Evolutionary conservation across 1,140 invertebrate genomes (phyloP).

Genomic region (Protaetia brevitarsis): DNA sequence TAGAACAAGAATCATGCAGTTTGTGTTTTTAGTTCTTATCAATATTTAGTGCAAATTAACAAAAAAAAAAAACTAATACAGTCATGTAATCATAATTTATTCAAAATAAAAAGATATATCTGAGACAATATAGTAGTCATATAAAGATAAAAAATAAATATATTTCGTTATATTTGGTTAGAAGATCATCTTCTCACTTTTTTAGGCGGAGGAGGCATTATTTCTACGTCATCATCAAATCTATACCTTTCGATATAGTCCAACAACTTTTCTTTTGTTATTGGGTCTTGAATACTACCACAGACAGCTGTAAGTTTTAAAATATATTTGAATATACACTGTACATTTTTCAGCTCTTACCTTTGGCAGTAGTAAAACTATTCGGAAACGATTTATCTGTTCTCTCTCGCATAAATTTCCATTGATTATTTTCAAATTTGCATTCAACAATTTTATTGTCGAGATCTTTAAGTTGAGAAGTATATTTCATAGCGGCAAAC

Average conservation of each 20-base stretch:
- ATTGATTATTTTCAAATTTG: conserved; percentile 69
- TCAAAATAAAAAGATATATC: conserved; percentile 14
- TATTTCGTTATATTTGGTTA: neutral
- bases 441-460: conserved; percentile 98
- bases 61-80: too few relatives aligned
- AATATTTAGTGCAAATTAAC: too few relatives aligned
- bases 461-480: conserved; percentile 72
- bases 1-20: too few relatives aligned
- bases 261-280: conserved; percentile 77
- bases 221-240: conserved; percentile 60
- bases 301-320: conserved; percentile 59
- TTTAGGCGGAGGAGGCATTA: conserved; percentile 62
- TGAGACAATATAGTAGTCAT: neutral
- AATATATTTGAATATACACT: neutral
- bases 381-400: conserved; percentile 98
- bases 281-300: conserved; percentile 70
- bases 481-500: conserved; percentile 73
- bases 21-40: too few relatives aligned
- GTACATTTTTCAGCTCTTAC: conserved; percentile 51
- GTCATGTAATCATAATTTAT: too few relatives aligned
- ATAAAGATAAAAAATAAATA: conserved; percentile 8
- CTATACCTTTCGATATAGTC: conserved; percentile 66
- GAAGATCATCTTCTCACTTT: conserved; percentile 33
- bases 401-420: conserved; percentile 94
- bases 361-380: conserved; percentile 72